phyloP scores from a whole-genome alignment of 2,888 invertebrate genomes.

The Tromatobia lineatoria region DNA sequence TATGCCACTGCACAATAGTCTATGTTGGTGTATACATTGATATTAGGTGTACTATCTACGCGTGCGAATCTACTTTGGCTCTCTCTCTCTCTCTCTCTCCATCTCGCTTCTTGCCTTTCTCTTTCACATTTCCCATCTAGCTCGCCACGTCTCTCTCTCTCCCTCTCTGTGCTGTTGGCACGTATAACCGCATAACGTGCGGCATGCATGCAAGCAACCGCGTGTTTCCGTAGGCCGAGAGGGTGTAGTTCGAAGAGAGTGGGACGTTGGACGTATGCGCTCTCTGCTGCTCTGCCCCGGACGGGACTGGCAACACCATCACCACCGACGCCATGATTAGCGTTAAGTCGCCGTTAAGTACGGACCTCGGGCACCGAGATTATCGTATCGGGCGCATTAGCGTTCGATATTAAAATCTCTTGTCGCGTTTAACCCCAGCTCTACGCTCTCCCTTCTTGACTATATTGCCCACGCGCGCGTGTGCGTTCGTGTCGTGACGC shows the following conservation, averaged over 20 bases:
- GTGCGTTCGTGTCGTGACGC: background rate
- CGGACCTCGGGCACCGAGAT: slow-evolving; percentile 75
- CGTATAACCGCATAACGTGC: slow-evolving; percentile 73
- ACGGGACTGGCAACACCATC: slow-evolving; percentile 55
- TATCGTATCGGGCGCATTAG: slow-evolving; percentile 76
- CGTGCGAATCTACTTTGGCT: slow-evolving; percentile 47
- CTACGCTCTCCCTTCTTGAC: slow-evolving; percentile 17
- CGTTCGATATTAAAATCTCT: slow-evolving; percentile 74
- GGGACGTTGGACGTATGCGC: slow-evolving; percentile 29
- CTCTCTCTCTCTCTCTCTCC: slow-evolving; percentile 40
- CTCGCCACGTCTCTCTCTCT: slow-evolving; percentile 45
- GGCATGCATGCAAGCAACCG: slow-evolving; percentile 71
- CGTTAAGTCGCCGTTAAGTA: slow-evolving; percentile 81
- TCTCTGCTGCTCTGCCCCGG: slow-evolving; percentile 10
- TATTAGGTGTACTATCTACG: slow-evolving; percentile 57
- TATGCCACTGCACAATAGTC: slow-evolving; percentile 19
- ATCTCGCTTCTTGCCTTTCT: slow-evolving; percentile 33
- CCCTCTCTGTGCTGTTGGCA: slow-evolving; percentile 66
- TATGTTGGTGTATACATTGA: slow-evolving; percentile 42
- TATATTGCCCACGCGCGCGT: background rate
- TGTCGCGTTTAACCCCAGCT: slow-evolving; percentile 68
- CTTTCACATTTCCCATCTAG: slow-evolving; percentile 28
- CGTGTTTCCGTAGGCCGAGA: slow-evolving; percentile 62
- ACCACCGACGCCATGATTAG: slow-evolving; percentile 74
- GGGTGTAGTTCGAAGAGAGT: slow-evolving; percentile 2